Evolutionary conservation across 2,888 invertebrate genomes (phyloP), one percentile per base, ranked within the genome.

Genomic region (Ectemnius cavifrons): DNA sequence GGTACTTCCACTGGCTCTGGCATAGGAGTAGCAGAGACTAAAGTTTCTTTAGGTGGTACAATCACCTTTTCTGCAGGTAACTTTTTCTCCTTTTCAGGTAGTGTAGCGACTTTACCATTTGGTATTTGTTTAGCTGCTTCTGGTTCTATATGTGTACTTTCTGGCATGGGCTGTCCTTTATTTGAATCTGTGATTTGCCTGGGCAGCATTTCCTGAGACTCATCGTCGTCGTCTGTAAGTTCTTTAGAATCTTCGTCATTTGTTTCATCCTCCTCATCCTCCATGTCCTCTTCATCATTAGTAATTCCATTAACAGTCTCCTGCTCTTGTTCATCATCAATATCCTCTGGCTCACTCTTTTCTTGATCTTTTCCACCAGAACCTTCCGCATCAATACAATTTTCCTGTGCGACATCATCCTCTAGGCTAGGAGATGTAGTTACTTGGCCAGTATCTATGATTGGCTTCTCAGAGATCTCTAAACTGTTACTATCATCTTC

Each of bases 401-500:
- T 80, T 23, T 84, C 85, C 64, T 82, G 82, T 4, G 68, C 66
- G 60, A 37, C 16, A 62, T 84, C 82, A 66, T 89, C 83, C 45
- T 86, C 86, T 60, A 77, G 72, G 75, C 81, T 87, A 20, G 85
- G 81, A 0, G 87, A 85, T 73, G 80, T 78, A 46, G 85, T 85
- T 49, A 86, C 80, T 84, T 92, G 93, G 14, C 93, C 93, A 8
- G 93, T 93, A 81, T 93, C 93, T 37, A 92, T 91, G 57, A 92
- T 91, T 6, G 93, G 92, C 86, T 93, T 93, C 71, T 93, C 93
- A 45, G 92, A 83, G 58, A 87, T 91, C 84, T 93, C 92, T 75
- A 92, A 90, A 81, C 94, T 94, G 85, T 94, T 94, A 81, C 94
- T 94, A 74, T 94, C 94, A 75, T 94, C 94, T 74, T 94, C 94